Evolutionary conservation across 1,140 invertebrate genomes (phyloP), one percentile per base, ranked within the genome.

Genomic region (Chymomyza costata): DNA sequence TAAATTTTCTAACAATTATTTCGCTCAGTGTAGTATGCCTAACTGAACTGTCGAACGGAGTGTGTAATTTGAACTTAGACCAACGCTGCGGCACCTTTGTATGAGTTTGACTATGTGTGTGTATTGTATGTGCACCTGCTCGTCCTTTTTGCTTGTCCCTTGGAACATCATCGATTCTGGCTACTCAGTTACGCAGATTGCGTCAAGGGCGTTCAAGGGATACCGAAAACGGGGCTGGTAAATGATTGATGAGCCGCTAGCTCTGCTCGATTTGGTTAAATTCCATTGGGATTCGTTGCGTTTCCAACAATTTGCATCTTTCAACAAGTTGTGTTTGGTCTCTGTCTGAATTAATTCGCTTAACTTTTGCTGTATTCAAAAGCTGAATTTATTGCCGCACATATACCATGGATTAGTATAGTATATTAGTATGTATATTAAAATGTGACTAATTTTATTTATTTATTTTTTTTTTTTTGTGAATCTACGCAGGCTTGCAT

Each of bases 41-140:
- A 55, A 44, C 45, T 60, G 13, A 30, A 15, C 34, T 48, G 28
- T 49, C 73, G 67, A 80, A 80, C 73, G 73, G 80, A 67, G 73
- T 71, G 73, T 78, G 71, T 78, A 78, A 78, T 78, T 78, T 66
- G 73, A 80, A 78, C 71, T 78, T 78, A 78, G 71, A 63, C 53
- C 61, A 65, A 47, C n/a, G 62, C 71, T 78, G 71, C 71, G 71
- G 71, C 71, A 78, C 67, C 67, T 80, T 76, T 78, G 21, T 25
- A 8, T 25, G 21, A 25, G 28, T 59, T 41, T 57, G 45, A 43
- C 30, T 14, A 21, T 53, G 21, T 17, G 43, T 38, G 35, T 48
- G 2, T 28, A 18, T 35, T 39, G 30, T 44, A 49, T 63, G 48
- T 56, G 58, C 71, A 76, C 67, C 73, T 80, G 73, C 73, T 61